These are phyloP conservation scores for Morone saxatilis DNA, from an alignment of 2,113 vertebrate genomes.

Conservation along the genomic window DNA sequence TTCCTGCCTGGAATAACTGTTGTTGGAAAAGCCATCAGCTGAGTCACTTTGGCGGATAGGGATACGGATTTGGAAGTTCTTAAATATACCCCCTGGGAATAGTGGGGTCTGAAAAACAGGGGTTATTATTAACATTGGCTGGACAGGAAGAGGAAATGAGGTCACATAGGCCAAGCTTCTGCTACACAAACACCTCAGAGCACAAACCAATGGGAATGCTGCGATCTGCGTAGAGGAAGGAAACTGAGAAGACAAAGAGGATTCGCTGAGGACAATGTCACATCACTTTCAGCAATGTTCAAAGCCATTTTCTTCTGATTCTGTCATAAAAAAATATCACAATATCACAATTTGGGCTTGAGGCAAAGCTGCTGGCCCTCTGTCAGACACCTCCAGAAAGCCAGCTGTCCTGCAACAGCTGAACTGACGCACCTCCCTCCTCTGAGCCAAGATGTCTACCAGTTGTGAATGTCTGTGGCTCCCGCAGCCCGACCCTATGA, in stretches of 20 bases:
- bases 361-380: slow-evolving; percentile 25
- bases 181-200: slow-evolving; percentile 76
- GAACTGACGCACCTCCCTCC: slow-evolving; percentile 66
- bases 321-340: slow-evolving; percentile 6
- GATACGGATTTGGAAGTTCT: slow-evolving; percentile 66
- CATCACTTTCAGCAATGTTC: slow-evolving; percentile 3
- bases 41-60: slow-evolving; percentile 62
- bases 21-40: slow-evolving; percentile 71
- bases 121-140: slow-evolving; percentile 78
- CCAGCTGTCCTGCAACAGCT: slow-evolving; percentile 83
- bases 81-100: slow-evolving; percentile 61
- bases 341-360: not conserved
- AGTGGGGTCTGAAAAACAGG: slow-evolving; percentile 68
- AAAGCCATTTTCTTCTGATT: not conserved
- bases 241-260: slow-evolving; percentile 73
- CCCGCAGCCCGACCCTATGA: slow-evolving; percentile 30
- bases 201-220: slow-evolving; percentile 51
- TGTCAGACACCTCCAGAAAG: slow-evolving; percentile 51
- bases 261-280: slow-evolving; percentile 55
- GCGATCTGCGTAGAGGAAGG: slow-evolving; percentile 57
- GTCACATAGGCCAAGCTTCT: slow-evolving; percentile 60
- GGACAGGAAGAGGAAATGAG: slow-evolving; percentile 81
- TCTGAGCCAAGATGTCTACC: slow-evolving; percentile 80
- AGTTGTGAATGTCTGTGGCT: slow-evolving; percentile 75
- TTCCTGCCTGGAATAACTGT: slow-evolving; percentile 59